A percentile compares a stretch with the other conserved stretches of the same genome.
Conservation (phyloP, 2,797 vertebrate species). For the Pteronotus mesoamericanus region DNA sequence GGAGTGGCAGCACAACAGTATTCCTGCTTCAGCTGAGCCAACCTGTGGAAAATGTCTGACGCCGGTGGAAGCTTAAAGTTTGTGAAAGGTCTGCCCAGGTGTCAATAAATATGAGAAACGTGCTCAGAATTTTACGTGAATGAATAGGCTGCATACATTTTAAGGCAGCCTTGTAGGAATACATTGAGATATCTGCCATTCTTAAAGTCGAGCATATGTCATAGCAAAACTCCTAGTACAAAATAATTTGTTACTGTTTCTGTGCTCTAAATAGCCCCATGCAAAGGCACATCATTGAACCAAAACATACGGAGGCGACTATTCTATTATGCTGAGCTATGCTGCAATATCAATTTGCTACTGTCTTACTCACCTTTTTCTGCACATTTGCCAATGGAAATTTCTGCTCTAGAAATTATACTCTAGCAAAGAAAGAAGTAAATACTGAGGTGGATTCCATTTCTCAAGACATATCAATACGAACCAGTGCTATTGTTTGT, state of each 20-base stretch:
- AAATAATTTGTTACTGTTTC: not conserved
- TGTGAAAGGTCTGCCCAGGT: not conserved
- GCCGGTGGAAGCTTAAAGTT: not conserved
- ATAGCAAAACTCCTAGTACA: slow-evolving; percentile 16
- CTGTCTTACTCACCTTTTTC: not conserved
- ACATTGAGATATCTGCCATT: slow-evolving; percentile 44
- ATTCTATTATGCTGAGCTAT: not conserved
- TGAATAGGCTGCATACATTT: not conserved
- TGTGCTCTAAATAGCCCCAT: not conserved
- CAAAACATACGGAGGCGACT: not conserved
- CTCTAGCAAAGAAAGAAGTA: slow-evolving; percentile 49
- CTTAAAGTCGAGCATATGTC: slow-evolving; percentile 35
- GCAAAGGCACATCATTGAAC: slow-evolving; percentile 12
- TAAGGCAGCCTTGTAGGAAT: slow-evolving; percentile 11
- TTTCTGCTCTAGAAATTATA: slow-evolving; percentile 41
- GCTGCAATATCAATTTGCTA: not conserved
- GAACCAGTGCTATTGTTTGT: slow-evolving; percentile 66
- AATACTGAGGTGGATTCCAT: not conserved
- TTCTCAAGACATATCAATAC: slow-evolving; percentile 65
- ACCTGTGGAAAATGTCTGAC: not conserved
- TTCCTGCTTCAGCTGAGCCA: not conserved
- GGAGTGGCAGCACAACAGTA: not conserved
- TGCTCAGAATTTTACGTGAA: not conserved
- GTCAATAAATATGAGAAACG: slow-evolving; percentile 5
- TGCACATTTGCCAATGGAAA: slow-evolving; percentile 39